Evolutionary conservation across 2,888 invertebrate species (phyloP), one percentile per base, ranked within the genome.

Genomic region (Opisthograptis luteolata): DNA sequence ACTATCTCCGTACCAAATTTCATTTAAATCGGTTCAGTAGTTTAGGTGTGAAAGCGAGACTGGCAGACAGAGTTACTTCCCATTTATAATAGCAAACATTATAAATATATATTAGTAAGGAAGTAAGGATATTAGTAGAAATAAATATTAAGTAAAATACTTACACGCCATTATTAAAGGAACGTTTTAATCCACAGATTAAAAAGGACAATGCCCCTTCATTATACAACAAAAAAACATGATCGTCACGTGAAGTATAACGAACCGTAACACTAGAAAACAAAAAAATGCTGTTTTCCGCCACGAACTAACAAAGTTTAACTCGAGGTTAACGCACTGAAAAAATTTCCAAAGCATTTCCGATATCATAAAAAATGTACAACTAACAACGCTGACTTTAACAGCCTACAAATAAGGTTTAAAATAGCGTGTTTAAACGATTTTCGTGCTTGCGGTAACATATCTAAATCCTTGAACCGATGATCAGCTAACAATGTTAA

Each of bases 231-330:
- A 17, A 17, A 5, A 3, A 17, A 5, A 13, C 30, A 24, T 40
- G 30, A 30, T 24, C 19, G 46, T 36, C 39, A 50, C 17, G 40
- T 31, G 10, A 27, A 28, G 39, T n/a, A 42, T 48, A 55, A 55
- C 51, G 27, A 58, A 44, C 37, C 51, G 30, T 44, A 43, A 56
- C 42, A 35, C 8, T 28, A 27, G 41, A 32, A 17, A 40, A 51
- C 48, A 54, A 59, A 44, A n/a, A 48, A 44, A 34, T 37, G 37
- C 41, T 53, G 34, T 55, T 58, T 55, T 53, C 57, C 39, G 49
- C 44, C 46, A 58, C 55, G 37, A 54, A 44, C 34, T 19, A 35
- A 13, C 14, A 7, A 9, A 30, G 5, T 24, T 8, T 7, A 24
- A 14, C 15, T 13, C 9, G 20, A 32, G 49, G 49, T 43, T 37